Conservation (phyloP, 2,797 vertebrate species). For the Lacerta bilineata region DNA sequence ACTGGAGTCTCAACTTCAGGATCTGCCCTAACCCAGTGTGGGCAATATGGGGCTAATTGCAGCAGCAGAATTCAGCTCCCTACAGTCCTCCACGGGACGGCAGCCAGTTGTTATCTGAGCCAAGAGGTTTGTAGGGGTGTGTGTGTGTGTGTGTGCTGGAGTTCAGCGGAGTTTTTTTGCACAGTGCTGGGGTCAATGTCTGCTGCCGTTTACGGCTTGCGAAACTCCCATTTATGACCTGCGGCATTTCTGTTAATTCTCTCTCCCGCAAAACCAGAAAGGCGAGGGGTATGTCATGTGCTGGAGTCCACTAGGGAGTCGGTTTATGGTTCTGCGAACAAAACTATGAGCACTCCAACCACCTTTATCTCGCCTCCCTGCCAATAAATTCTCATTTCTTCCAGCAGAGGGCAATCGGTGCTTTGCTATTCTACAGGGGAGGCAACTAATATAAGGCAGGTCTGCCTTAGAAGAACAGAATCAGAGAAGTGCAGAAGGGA, state of each 20-base stretch:
- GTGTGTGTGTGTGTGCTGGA: not conserved
- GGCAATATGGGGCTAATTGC: no score
- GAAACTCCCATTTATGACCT: constrained; percentile 41
- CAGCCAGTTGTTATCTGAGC: not conserved
- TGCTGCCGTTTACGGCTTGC: constrained; percentile 44
- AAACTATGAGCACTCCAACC: no score
- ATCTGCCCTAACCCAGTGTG: no score
- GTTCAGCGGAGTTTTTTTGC: not conserved
- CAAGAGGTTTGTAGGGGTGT: not conserved
- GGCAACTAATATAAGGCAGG: not conserved
- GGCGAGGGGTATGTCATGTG: no score
- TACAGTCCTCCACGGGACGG: no score
- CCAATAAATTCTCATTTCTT: not conserved
- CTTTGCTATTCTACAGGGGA: not conserved
- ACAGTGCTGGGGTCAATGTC: constrained; percentile 51
- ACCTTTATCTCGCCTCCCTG: no score
- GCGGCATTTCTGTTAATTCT: accelerated
- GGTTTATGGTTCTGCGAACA: not conserved
- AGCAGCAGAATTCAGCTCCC: no score
- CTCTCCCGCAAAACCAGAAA: not conserved
- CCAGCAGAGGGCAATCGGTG: constrained; percentile 10
- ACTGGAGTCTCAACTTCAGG: no score
- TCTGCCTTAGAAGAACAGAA: not conserved
- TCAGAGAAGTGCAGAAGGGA: no score
- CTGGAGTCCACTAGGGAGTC: not conserved